Evolutionary conservation across 2,797 vertebrate species (phyloP), one percentile per base, ranked within the genome.

Genomic region (Rhabdomys pumilio): DNA sequence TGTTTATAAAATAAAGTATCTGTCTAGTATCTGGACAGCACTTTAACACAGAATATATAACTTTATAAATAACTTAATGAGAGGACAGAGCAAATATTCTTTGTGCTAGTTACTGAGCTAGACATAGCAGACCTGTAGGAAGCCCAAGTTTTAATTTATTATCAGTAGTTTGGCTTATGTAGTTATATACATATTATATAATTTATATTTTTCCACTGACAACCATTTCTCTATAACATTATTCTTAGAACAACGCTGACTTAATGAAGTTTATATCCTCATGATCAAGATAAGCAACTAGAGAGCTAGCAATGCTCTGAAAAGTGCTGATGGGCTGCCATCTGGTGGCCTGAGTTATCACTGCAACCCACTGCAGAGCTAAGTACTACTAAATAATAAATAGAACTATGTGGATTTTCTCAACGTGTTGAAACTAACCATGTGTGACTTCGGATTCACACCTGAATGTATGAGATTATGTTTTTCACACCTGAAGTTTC

Each of bases 281-380:
- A 4, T 20, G 72, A 63, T 34, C 50, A 0, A 29, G 31, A 55
- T 1, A 1, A 63, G 41, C 31, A 31, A 47, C 17, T 34, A 47
- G 55, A 65, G 7, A 38, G 10, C 17, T 19, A 50, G 82, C 77
- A 34, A 2, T 17, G 29, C 20, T 59, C 83, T 81, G 31, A 77
- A 96, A 93, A 57, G 61, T 41, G 84, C 41, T 47, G 65, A n/a
- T 84, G n/a, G 90, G 72, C 88, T 90, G 31, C 96, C 96, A 61
- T 65, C 97, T 96, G 72, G 65, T 88, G 97, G 94, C n/a, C 12
- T 0, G 15, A 20, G 8, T 14, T 47, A 63, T 3, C 81, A 90
- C 6, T 95, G 84, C 91, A 94, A 77, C n/a, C 10, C 59, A 20
- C 29, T 1, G 6, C 41, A 50, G 61, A 19, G 26, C 50, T 41